phyloP scores from a whole-genome alignment of 2,113 vertebrate species.

The Channa argus region DNA sequence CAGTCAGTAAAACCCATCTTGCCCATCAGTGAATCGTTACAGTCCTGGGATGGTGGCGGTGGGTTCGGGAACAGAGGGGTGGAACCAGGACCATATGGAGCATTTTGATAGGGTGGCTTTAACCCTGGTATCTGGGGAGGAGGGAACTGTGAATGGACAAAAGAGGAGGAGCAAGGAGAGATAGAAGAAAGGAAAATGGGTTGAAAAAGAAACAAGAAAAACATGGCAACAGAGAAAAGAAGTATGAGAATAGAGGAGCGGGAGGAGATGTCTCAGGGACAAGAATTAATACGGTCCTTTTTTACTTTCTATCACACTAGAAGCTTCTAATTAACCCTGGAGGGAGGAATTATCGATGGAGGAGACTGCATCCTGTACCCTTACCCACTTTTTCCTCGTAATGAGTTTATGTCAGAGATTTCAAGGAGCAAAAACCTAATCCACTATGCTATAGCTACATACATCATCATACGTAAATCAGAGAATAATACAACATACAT shows the following conservation, averaged over 20 bases:
- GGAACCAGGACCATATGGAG: constrained; percentile 84
- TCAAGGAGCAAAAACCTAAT: constrained; percentile 39
- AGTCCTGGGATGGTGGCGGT: constrained; percentile 84
- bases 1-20: constrained; percentile 88
- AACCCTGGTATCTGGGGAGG: constrained; percentile 82
- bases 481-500: constrained; percentile 14
- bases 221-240: neutral
- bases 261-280: constrained; percentile 17
- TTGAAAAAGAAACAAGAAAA: neutral
- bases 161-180: neutral
- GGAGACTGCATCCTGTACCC: constrained; percentile 2
- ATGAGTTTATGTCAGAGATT: constrained; percentile 46
- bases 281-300: constrained; percentile 5
- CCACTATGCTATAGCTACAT: constrained; percentile 22
- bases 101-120: constrained; percentile 88
- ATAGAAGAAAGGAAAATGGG: neutral
- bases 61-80: constrained; percentile 85
- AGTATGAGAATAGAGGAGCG: neutral
- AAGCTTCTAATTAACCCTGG: constrained; percentile 26
- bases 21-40: constrained; percentile 83
- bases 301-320: constrained; percentile 20
- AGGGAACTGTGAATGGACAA: constrained; percentile 65
- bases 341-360: constrained; percentile 17
- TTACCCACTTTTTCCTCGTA: neutral
- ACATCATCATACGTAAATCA: constrained; percentile 10